These are phyloP conservation scores for Pomatostomus ruficeps DNA, from an alignment of 2,113 vertebrate genomes.

Conservation along the genomic window DNA sequence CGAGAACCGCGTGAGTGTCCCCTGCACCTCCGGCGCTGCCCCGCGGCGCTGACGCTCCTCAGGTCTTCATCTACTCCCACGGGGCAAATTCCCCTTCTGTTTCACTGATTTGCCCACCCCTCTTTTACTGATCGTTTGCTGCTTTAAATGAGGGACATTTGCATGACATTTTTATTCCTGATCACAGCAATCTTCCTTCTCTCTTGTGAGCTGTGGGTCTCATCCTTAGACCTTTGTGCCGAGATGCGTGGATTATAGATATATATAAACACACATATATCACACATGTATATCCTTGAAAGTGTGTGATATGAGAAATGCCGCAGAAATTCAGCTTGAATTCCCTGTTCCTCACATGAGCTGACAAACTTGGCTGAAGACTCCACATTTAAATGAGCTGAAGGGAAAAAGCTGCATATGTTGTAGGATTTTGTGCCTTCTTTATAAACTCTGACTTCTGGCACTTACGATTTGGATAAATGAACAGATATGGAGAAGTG, in stretches of 20 bases:
- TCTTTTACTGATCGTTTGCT: background rate
- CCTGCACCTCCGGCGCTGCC: background rate
- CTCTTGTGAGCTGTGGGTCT: background rate
- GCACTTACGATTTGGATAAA: background rate
- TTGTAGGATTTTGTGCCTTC: background rate
- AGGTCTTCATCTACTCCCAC: too few relatives aligned
- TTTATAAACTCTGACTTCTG: background rate
- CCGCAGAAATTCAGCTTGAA: background rate
- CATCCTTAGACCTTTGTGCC: background rate
- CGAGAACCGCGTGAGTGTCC: constrained; percentile 87
- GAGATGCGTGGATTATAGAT: background rate
- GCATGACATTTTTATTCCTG: background rate
- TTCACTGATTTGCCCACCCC: background rate
- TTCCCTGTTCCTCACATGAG: background rate
- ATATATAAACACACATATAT: background rate
- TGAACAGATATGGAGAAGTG: background rate
- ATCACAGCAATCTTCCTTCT: background rate
- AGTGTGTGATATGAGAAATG: background rate
- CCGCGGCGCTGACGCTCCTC: too few relatives aligned
- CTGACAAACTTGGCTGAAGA: background rate
- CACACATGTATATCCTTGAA: background rate
- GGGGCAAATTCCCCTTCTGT: background rate
- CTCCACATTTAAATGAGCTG: background rate
- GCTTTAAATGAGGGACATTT: background rate
- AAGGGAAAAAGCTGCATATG: background rate